These are phyloP conservation scores for Cyphomyrmex costatus DNA, from an alignment of 1,140 invertebrate genomes.

Conservation along the genomic window DNA sequence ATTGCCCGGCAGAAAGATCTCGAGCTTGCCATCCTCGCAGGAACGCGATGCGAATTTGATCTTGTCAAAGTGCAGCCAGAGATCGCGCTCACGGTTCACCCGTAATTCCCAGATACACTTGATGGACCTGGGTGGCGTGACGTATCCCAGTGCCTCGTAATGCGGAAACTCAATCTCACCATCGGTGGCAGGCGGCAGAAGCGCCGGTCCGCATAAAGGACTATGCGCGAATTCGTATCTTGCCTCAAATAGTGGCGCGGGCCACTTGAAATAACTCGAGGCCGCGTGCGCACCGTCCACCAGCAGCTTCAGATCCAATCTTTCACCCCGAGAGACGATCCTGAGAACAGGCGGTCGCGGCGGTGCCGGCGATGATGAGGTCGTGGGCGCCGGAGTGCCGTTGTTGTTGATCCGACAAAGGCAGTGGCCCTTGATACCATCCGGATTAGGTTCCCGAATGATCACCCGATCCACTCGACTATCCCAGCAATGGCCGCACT, in stretches of 20 bases:
- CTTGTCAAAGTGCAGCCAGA: conserved; percentile 95
- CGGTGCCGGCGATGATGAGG: neutral
- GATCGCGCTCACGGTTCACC: conserved; percentile 92
- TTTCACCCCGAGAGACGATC: conserved; percentile 92
- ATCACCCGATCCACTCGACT: conserved; percentile 90
- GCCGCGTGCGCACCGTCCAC: conserved; percentile 94
- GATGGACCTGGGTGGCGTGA: conserved; percentile 91
- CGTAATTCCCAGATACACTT: conserved; percentile 96
- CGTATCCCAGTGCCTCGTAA: conserved; percentile 93
- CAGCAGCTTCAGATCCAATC: conserved; percentile 92
- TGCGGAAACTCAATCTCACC: conserved; percentile 95
- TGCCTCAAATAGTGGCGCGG: conserved; percentile 93
- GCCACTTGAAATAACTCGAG: conserved; percentile 94
- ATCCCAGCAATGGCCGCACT: conserved; percentile 93
- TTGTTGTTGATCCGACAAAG: conserved; percentile 87
- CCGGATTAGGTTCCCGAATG: conserved; percentile 88
- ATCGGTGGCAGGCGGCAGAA: conserved; percentile 92
- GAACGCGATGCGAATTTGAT: conserved; percentile 93
- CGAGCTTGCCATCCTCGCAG: conserved; percentile 94
- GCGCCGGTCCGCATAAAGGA: conserved; percentile 94
- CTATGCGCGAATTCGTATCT: conserved; percentile 95
- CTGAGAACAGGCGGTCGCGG: conserved; percentile 82
- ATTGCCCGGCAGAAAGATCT: conserved; percentile 91
- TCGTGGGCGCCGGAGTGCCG: conserved; percentile 73
- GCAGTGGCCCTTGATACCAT: conserved; percentile 84